Base-by-base conservation (phyloP, 2,888 invertebrate genomes). In the Calameuta pallipes region DNA sequence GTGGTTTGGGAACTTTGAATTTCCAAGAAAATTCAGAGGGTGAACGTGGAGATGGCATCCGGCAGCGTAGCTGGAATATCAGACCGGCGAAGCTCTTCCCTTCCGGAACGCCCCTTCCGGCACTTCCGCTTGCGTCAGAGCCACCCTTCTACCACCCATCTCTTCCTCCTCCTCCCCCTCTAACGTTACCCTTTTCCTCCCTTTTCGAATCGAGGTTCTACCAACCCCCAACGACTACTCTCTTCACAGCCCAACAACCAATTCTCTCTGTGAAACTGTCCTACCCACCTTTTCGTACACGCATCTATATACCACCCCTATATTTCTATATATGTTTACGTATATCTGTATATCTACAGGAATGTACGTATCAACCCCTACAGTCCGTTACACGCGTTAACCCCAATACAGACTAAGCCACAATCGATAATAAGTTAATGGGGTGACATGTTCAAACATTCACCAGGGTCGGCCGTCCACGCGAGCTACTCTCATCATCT, bases 391-490 rank as follows among this genome's bases (percentile, higher is more conserved):
- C 31, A 31, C 71, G 9, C 31, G 71, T 31, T 71, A 71, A 71
- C 71, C 31, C 71, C 71, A 34, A 71, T 71, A 71, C 31, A 56
- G 80, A 76, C 78, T 74, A 79, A 79, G 80, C 79, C 75, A 77
- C 84, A 82, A 87, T 87, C 85, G 84, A 87, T 86, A 86, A 83
- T 82, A 80, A 85, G 83, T 83, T 86, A 86, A 85, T 81, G 82
- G 83, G 81, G 75, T 80, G 81, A 80, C 80, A 82, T 79, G 82
- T 82, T 84, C 41, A 81, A 83, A 81, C 80, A 80, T 82, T 82
- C 80, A 81, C 56, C 56, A 56, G 15, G 23, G 56, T 56, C 56
- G 56, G 2, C 15, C 23, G 56, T 56, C 9, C 56, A 56, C 56
- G 56, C 56, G 15, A 23, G 23, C 41, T 23, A 41, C 41, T 41